Evolutionary conservation across 2,113 vertebrate genomes (phyloP).

Genomic region (Colossoma macropomum): DNA sequence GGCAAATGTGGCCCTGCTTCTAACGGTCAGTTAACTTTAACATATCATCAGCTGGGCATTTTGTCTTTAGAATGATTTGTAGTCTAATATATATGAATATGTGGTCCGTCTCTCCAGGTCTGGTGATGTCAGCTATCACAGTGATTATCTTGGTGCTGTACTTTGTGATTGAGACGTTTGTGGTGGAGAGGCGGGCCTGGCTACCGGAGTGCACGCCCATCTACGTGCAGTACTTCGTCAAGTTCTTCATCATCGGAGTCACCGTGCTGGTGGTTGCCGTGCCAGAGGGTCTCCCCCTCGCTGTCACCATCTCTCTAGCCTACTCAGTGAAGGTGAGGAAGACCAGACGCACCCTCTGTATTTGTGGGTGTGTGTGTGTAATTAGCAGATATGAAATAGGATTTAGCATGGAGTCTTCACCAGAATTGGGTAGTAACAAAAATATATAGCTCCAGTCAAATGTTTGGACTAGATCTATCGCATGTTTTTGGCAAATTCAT

Average conservation of each 20-base stretch:
- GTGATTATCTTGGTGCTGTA: constrained; percentile 91
- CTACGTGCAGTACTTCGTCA: constrained; percentile 92
- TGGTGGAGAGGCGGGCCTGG: constrained; percentile 81
- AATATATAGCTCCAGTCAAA: not conserved
- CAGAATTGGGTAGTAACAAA: not conserved
- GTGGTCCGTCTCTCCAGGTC: constrained; percentile 70
- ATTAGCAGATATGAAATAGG: not conserved
- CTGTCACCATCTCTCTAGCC: constrained; percentile 91
- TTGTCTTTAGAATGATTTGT: too few relatives aligned
- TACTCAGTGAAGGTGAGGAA: constrained; percentile 90
- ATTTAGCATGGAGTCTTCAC: not conserved
- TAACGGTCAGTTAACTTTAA: too few relatives aligned
- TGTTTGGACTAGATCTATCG: not conserved
- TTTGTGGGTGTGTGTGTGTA: constrained; percentile 1
- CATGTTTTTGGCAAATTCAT: too few relatives aligned
- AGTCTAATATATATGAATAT: too few relatives aligned
- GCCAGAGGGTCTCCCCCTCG: constrained; percentile 88
- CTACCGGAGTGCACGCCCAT: constrained; percentile 86
- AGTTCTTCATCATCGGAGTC: constrained; percentile 95
- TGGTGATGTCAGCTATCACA: constrained; percentile 93
- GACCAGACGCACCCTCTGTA: not conserved
- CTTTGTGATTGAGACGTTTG: constrained; percentile 91
- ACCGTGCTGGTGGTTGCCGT: constrained; percentile 92
- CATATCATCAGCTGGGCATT: too few relatives aligned
- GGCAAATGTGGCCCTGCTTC: too few relatives aligned